Percentiles rank a stretch among this genome's conserved stretches.
Conservation (phyloP, 2,888 invertebrate species). For the Saturnia pavonia region DNA sequence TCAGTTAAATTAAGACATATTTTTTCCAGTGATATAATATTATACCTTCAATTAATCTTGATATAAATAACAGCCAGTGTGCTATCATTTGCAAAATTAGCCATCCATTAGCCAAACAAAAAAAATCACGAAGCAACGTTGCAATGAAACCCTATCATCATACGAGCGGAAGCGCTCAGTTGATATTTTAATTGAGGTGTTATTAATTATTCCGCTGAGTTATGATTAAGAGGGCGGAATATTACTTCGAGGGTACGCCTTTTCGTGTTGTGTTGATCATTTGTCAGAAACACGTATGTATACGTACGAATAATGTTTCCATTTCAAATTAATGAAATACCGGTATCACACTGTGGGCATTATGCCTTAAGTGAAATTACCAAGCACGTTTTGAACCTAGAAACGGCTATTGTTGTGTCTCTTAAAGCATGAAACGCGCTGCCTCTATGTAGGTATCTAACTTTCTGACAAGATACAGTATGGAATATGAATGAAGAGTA, state of each 20-base stretch:
- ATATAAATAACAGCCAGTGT: background rate
- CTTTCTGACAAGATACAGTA: background rate
- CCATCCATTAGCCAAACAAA: conserved; percentile 16
- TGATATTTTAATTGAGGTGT: conserved; percentile 77
- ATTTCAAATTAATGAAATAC: conserved; percentile 22
- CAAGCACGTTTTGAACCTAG: background rate
- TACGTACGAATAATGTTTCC: background rate
- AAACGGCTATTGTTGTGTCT: no score
- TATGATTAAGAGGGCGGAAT: conserved; percentile 75
- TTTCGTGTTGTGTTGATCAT: conserved; percentile 45
- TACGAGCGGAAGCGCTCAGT: conserved; percentile 65
- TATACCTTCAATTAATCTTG: background rate
- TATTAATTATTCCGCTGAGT: conserved; percentile 73
- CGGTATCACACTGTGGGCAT: conserved; percentile 21
- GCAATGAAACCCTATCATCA: conserved; percentile 46
- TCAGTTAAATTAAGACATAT: background rate
- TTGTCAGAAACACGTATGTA: conserved; percentile 30
- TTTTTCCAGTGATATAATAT: background rate
- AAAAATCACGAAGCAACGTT: conserved; percentile 26
- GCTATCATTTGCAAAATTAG: background rate
- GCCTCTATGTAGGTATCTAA: background rate
- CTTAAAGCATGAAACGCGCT: background rate
- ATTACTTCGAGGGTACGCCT: conserved; percentile 64
- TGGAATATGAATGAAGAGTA: background rate
- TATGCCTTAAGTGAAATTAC: background rate